These are phyloP conservation scores for Lamprotornis superbus DNA, from an alignment of 2,113 vertebrate species.

Conservation along the genomic window DNA sequence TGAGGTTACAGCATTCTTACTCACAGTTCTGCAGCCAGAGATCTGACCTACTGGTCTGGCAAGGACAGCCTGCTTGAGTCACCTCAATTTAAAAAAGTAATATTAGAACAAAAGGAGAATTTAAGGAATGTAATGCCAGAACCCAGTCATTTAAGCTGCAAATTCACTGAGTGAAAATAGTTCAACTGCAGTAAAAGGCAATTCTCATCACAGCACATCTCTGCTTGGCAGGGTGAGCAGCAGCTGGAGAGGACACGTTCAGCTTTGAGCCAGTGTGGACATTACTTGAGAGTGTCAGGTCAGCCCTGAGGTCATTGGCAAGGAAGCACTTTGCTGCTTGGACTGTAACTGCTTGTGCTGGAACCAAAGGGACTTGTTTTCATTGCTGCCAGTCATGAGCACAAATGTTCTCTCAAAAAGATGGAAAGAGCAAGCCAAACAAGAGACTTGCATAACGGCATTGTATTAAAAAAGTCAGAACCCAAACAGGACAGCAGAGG, in stretches of 20 bases:
- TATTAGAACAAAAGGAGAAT: neutral
- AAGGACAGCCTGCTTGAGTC: neutral
- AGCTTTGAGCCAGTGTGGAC: constrained; percentile 5
- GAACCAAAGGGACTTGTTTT: constrained; percentile 42
- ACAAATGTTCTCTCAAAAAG: neutral
- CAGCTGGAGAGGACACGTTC: neutral
- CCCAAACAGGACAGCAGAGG: neutral
- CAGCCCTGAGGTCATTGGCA: constrained; percentile 18
- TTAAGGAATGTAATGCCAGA: neutral
- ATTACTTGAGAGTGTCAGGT: constrained; percentile 49
- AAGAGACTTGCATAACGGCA: constrained; percentile 14
- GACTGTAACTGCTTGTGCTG: constrained; percentile 55
- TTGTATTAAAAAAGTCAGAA: neutral
- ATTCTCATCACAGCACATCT: constrained; percentile 1
- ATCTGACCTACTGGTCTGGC: neutral
- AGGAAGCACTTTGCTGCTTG: constrained; percentile 33
- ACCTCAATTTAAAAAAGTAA: neutral
- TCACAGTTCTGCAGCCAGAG: neutral
- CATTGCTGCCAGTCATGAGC: constrained; percentile 26
- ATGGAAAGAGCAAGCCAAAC: constrained; percentile 25
- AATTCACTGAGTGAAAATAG: neutral
- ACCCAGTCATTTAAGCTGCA: neutral
- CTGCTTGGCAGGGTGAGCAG: neutral
- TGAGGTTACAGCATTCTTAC: neutral
- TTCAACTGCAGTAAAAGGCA: neutral